phyloP scores from a whole-genome alignment of 2,888 invertebrate genomes.

The Tenthredo livida region DNA sequence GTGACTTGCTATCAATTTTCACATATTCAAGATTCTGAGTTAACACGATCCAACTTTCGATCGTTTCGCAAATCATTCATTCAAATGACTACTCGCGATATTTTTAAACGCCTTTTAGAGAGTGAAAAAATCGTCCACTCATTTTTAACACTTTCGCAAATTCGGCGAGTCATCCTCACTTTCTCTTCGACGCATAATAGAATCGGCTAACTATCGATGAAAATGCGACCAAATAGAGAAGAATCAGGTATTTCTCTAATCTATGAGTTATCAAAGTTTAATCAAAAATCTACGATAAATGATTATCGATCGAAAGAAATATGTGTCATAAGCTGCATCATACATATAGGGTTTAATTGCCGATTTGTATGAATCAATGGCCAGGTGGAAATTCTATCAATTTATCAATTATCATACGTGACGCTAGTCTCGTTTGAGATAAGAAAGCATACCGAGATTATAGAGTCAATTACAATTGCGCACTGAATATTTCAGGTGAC shows the following conservation, averaged over 20 bases:
- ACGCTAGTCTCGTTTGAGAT: background rate
- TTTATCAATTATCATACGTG: background rate
- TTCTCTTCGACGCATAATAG: background rate
- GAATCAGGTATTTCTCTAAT: background rate
- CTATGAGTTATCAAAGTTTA: background rate
- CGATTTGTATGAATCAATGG: constrained; percentile 14
- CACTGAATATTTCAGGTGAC: background rate
- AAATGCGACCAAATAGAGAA: background rate
- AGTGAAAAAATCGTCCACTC: background rate
- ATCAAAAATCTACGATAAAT: constrained; percentile 10
- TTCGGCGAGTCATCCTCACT: constrained; percentile 2
- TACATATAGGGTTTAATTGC: background rate
- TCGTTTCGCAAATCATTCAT: background rate
- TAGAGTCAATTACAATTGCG: background rate
- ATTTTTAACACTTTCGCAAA: constrained; percentile 11
- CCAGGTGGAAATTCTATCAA: background rate
- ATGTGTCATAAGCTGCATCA: constrained; percentile 17
- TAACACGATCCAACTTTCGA: background rate
- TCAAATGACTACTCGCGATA: background rate
- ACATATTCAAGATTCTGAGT: background rate
- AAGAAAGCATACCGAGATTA: background rate
- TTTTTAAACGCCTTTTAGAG: background rate
- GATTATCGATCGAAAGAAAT: background rate
- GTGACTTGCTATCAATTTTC: background rate
- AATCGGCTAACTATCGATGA: background rate